Conservation (phyloP, 2,888 invertebrate genomes). For the Nephrotoma guestfalica region DNA sequence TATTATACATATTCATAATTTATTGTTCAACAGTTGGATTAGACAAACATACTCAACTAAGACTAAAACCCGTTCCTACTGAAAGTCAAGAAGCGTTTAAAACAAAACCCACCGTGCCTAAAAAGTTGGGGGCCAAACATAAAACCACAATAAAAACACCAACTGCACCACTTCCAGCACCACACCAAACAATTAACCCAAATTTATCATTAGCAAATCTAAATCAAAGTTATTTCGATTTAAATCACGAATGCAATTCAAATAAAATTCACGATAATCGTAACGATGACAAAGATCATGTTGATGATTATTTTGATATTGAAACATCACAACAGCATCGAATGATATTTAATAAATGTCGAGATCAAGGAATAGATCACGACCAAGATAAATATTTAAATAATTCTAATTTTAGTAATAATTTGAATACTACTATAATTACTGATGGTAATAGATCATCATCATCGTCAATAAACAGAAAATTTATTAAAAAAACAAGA, state of each 20-base stretch:
- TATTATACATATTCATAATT: neutral
- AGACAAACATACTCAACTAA: neutral
- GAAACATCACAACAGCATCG: neutral
- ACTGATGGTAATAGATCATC: neutral
- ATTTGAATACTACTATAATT: neutral
- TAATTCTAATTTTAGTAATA: neutral
- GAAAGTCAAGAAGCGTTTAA: neutral
- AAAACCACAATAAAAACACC: neutral
- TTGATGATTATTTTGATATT: neutral
- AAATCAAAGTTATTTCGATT: neutral
- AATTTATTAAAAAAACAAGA: neutral
- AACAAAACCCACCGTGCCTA: neutral
- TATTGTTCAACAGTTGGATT: neutral
- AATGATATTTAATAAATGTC: neutral
- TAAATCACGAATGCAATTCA: no score
- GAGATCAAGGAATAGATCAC: neutral
- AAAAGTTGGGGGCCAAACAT: neutral
- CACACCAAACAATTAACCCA: neutral
- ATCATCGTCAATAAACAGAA: neutral
- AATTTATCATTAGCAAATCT: neutral
- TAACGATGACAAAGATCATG: neutral
- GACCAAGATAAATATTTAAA: neutral
- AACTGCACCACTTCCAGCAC: neutral
- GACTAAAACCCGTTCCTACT: neutral
- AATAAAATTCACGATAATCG: neutral